Evolutionary conservation across 2,888 invertebrate genomes (phyloP), one percentile per base, ranked within the genome.

Genomic region (Campoplex nolae): DNA sequence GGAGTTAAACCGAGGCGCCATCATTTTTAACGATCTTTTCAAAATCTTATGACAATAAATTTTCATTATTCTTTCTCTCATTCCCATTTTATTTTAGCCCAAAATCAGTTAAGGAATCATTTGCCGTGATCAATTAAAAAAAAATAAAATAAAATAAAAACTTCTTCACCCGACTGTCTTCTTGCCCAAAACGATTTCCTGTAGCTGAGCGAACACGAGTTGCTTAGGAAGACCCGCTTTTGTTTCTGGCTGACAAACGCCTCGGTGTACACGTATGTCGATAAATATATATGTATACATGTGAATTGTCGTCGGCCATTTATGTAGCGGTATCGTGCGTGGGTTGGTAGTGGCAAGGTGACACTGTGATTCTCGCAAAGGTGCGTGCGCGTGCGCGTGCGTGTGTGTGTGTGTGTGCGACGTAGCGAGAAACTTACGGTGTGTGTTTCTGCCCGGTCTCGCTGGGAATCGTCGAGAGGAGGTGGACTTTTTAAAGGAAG

Each of bases 291-390:
- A 70, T 56, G 70, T 68, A 42, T 82, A 58, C 48, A 51, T 62
- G 67, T 71, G 51, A 35, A 86, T 67, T 71, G 51, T 65, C 78
- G 76, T 84, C 86, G 79, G 87, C 87, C 87, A 88, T 92, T 91
- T 92, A 88, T 89, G 90, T 92, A 92, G 92, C 92, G 92, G 92
- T 92, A 92, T 88, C 86, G 88, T 92, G 92, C 92, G 92, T 92
- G 92, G 92, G 92, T 88, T 89, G 92, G 84, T 88, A 89, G 79
- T 82, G 75, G 90, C 92, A 92, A 92, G 92, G 92, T 92, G 92
- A 92, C 92, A 92, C 90, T 89, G 89, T 87, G 86, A 83, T 88
- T 87, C 90, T 88, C 85, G 88, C 86, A 74, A 54, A 76, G 76
- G 81, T 75, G 38, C 6, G 79, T 71, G 83, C 62, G 76, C 86